Percentiles rank a stretch among this genome's conserved stretches.
phyloP scores from a whole-genome alignment of 1,140 invertebrate species.

The Rhyzopertha dominica region DNA sequence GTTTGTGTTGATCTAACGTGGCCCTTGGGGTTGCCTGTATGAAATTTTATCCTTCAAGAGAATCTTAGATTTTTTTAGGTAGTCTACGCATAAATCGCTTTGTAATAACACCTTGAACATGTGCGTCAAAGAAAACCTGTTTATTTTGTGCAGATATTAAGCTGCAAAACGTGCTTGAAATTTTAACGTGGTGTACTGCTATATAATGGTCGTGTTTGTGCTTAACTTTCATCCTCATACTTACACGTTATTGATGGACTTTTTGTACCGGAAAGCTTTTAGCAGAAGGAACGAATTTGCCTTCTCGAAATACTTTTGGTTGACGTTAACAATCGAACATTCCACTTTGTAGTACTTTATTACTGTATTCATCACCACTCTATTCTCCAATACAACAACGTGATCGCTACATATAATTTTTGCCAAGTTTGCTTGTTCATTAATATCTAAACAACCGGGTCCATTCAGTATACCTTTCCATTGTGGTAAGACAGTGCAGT shows the following conservation, averaged over 20 bases:
- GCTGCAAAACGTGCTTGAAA: too few relatives aligned
- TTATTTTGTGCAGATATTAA: too few relatives aligned
- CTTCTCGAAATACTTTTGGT: conserved; percentile 24
- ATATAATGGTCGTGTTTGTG: too few relatives aligned
- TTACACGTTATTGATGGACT: conserved; percentile 29
- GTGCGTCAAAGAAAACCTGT: too few relatives aligned
- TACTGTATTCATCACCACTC: conserved; percentile 29
- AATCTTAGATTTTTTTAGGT: too few relatives aligned
- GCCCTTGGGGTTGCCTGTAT: too few relatives aligned
- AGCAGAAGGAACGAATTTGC: conserved; percentile 29
- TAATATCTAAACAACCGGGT: conserved; percentile 28
- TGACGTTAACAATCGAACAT: conserved; percentile 25
- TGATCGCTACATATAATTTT: conserved; percentile 31
- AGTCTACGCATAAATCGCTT: too few relatives aligned
- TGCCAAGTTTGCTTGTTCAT: conserved; percentile 25
- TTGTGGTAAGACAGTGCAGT: conserved; percentile 21
- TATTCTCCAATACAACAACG: conserved; percentile 34
- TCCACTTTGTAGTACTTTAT: conserved; percentile 20
- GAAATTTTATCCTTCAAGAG: too few relatives aligned
- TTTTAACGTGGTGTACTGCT: too few relatives aligned
- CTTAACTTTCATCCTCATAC: conserved; percentile 10
- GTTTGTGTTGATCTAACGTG: too few relatives aligned
- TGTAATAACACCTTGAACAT: too few relatives aligned
- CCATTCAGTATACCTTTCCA: conserved; percentile 34
- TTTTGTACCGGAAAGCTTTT: conserved; percentile 24